Evolutionary conservation across 2,888 invertebrate species (phyloP), one percentile per base, ranked within the genome.

Genomic region (Drosophila gaucha): DNA sequence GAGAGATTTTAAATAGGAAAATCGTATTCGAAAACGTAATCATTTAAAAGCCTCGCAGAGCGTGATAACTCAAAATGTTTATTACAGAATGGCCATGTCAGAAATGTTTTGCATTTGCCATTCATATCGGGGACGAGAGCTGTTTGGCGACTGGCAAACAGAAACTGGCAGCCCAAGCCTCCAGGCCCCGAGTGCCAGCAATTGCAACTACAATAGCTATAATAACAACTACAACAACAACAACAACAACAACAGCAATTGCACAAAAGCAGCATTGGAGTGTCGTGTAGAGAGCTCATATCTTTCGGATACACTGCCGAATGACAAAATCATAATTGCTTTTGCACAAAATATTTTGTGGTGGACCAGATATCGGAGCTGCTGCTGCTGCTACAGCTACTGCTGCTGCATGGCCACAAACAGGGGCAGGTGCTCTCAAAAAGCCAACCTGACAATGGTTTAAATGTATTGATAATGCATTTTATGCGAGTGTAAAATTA

Each of bases 251-350:
- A 51, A 31, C 35, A 14, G 26, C 22, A 39, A 41, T 16, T n/a
- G 43, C 16, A 35, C 30, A 54, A 8, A 10, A 30, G 31, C 39
- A 30, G 16, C 22, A 52, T 39, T 63, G 41, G 76, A 55, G 36
- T 69, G 80, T 69, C 54, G 78, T 71, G 57, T 30, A 14, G 64
- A 67, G 71, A 36, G 39, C 52, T 66, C 52, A 58, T 88, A 83
- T 86, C 88, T 83, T 74, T 86, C 30, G 56, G 51, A 69, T 69
- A 62, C 59, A 56, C 62, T 57, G 52, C 55, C 69, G 58, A 86
- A 77, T 88, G 85, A 89, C 89, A 89, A 86, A 86, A 89, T 86
- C 88, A 86, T 86, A 86, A 86, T 86, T 89, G 89, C 89, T 83
- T 85, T 85, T 88, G 63, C 70, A 75, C 88, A 78, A 60, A 60